These are phyloP conservation scores for Takifugu rubripes DNA, from an alignment of 2,797 vertebrate species.

Conservation along the genomic window DNA sequence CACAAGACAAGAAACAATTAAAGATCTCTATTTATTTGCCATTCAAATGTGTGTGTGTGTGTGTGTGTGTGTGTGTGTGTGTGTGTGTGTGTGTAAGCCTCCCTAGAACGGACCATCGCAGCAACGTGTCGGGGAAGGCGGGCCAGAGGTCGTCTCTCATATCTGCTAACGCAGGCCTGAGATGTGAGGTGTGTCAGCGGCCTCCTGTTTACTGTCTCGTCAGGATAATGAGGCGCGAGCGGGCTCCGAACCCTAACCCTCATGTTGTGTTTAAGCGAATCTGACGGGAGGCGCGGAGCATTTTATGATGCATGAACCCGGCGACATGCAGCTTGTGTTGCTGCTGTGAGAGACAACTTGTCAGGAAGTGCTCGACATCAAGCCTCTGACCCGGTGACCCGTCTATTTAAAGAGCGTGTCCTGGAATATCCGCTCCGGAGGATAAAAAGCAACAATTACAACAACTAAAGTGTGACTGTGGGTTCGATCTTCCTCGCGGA, in stretches of 20 bases:
- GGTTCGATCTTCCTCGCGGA: constrained; percentile 30
- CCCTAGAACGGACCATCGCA: constrained; percentile 54
- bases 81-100: too few relatives aligned
- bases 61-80: constrained; percentile 72
- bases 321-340: not conserved
- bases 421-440: constrained; percentile 28
- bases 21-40: constrained; percentile 85
- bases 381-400: constrained; percentile 1
- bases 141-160: constrained; percentile 79
- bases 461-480: constrained; percentile 16
- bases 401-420: constrained; percentile 9
- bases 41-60: constrained; percentile 85
- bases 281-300: too few relatives aligned
- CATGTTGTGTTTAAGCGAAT: too few relatives aligned
- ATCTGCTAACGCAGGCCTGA: constrained; percentile 69
- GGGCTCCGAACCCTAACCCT: too few relatives aligned
- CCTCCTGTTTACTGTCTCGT: constrained; percentile 32
- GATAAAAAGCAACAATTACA: constrained; percentile 20
- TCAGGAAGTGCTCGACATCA: not conserved
- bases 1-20: constrained; percentile 47
- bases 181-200: constrained; percentile 63
- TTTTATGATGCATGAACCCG: not conserved
- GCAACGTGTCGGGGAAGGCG: constrained; percentile 66
- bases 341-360: not conserved
- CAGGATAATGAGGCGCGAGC: not conserved